Base-by-base conservation (phyloP, 2,888 invertebrate genomes). In the Erpobdella octoculata region DNA sequence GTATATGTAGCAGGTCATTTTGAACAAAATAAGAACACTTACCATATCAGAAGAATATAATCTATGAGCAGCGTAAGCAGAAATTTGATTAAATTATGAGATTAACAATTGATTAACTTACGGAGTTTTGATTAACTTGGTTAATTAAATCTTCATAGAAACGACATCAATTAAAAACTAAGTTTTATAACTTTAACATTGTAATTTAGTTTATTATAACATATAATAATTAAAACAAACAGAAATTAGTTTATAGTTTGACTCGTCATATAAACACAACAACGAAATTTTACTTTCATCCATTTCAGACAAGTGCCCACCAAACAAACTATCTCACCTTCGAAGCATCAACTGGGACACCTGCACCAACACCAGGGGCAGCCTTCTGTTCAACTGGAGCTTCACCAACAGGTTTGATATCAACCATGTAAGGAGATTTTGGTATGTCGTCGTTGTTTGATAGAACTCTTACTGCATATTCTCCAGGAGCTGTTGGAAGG, bases 371-470 rank as follows among this genome's bases (percentile, higher is more conserved):
- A 48, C 53, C 25, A 8, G 71, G 67, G 18, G 67, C 33, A 6
- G 58, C 35, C 48, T 69, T 69, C 31, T 53, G 69, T 8, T 28
- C 62, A 33, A 62, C 28, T 28, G 62, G 62, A 31, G 53, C 35
- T 28, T 36, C 65, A n/a, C 65, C 62, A 38, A 58, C 66, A 12
- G 91, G 90, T 72, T 88, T 81, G 78, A 92, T 88, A 79, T 90
- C 88, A 68, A 91, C 89, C 83, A 92, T 90, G 81, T 89, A 92
- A 0, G 93, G 93, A 48, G 91, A 91, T 79, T 89, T 89, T 67
- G 91, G 91, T 83, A 93, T 92, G 84, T 93, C 92, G 83, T 93
- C 91, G 77, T 89, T 89, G 81, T 91, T 89, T 79, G 91, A 91
- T 70, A 92, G 86, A 78, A 92, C 89, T 80, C 92, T 91, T 48